Evolutionary conservation across 2,797 vertebrate species (phyloP).

Genomic region (Lacerta viridis): DNA sequence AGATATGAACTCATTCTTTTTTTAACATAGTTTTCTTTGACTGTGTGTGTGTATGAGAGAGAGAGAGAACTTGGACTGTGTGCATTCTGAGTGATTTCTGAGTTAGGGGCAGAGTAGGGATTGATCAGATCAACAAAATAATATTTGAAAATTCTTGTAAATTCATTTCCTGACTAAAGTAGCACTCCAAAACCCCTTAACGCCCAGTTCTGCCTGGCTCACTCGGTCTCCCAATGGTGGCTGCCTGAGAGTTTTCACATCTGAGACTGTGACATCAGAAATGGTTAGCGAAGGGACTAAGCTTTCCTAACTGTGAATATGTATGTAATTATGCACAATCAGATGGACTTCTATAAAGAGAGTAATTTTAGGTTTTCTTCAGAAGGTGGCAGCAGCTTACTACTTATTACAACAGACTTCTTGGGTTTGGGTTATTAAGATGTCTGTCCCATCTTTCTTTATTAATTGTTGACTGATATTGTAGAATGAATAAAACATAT

Average conservation of each 20-base stretch:
- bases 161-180: too few species aligned
- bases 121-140: too few species aligned
- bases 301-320: background rate
- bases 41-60: too few species aligned
- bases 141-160: too few species aligned
- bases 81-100: too few species aligned
- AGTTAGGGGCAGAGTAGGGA: too few species aligned
- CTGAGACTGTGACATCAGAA: background rate
- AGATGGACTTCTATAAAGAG: background rate
- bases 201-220: too few species aligned
- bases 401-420: conserved; percentile 34
- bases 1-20: too few species aligned
- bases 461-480: background rate
- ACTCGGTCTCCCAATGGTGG: too few species aligned
- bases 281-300: background rate
- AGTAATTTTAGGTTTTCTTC: conserved; percentile 62
- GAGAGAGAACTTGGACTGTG: too few species aligned
- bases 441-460: background rate
- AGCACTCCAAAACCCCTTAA: too few species aligned
- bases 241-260: background rate
- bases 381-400: conserved; percentile 76
- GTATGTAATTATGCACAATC: background rate
- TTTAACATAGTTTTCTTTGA: too few species aligned
- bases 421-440: background rate
- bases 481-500: conserved; percentile 8